Evolutionary conservation across 1,140 invertebrate species (phyloP), one percentile per base, ranked within the genome.

Genomic region (Drosophila bocki): DNA sequence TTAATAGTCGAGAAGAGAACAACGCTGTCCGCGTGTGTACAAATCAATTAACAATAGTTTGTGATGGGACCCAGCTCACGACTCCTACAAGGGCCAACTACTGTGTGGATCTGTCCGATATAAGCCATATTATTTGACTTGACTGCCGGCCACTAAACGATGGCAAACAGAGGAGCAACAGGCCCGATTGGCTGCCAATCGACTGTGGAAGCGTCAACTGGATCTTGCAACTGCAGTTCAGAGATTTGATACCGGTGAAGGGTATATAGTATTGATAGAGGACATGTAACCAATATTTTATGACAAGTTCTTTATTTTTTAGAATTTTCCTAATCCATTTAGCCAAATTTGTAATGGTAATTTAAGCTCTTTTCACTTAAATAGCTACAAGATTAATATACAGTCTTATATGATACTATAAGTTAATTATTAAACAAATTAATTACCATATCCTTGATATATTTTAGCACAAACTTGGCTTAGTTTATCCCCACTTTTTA

Each of bases 161-260:
- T 88, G 77, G 65, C 80, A 87, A 87, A 88, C 78, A 88, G 78
- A 79, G 80, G 78, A 90, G 85, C 75, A 88, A 76, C 72, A 78
- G 74, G 77, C 85, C 75, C 84, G 84, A 87, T 88, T 88, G 62
- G 80, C 77, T 53, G 74, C 78, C 82, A 87, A 87, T 84, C 82
- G 78, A 70, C 82, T 86, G 82, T 82, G 75, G 64, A 80, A 75
- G 82, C 75, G 82, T 85, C 84, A 88, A 90, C 84, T 70, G 84
- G 71, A 87, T 74, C 82, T 81, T 70, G 70, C 72, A 78, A 70
- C 77, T 80, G 65, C 76, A 64, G 69, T 45, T 70, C 39, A 29
- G 26, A 67, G 58, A 29, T 62, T 64, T 26, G 13, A 26, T 44
- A 62, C 11, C 15, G 15, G 1, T 6, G 5, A 0, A 7, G 57